phyloP scores from a whole-genome alignment of 2,888 invertebrate genomes.

The Aphodius granarius region DNA sequence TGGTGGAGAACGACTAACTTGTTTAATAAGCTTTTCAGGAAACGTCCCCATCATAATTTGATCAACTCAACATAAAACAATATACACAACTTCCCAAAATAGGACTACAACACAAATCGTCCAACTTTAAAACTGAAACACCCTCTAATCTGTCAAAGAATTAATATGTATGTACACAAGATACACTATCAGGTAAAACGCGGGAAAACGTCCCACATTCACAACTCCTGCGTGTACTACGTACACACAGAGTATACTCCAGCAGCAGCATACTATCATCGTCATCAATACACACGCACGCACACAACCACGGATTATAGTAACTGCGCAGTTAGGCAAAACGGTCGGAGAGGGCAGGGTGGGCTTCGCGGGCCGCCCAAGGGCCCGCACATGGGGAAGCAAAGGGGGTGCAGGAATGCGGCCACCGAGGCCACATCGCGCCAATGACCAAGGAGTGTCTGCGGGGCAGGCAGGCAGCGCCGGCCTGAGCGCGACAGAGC shows the following conservation, averaged over 20 bases:
- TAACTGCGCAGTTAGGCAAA: conserved; percentile 10
- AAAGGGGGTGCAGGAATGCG: conserved; percentile 42
- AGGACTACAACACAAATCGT: too few species aligned
- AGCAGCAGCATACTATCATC: neutral
- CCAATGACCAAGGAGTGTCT: conserved; percentile 47
- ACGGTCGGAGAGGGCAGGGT: conserved; percentile 14
- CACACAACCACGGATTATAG: neutral
- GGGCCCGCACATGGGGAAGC: conserved; percentile 28
- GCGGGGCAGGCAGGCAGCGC: neutral
- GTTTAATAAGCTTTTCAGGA: too few species aligned
- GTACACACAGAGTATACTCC: too few species aligned
- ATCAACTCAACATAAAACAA: too few species aligned
- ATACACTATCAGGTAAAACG: too few species aligned
- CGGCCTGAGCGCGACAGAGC: neutral
- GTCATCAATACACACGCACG: neutral
- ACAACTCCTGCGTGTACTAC: neutral
- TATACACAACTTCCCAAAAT: too few species aligned
- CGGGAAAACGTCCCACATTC: neutral
- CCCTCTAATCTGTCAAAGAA: too few species aligned
- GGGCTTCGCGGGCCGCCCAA: neutral
- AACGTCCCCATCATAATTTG: too few species aligned
- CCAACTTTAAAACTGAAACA: too few species aligned
- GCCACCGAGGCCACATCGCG: conserved; percentile 45
- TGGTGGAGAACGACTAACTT: too few species aligned
- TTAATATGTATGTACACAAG: too few species aligned